Evolutionary conservation across 2,797 vertebrate genomes (phyloP), one percentile per base, ranked within the genome.

Genomic region (Phoebastria nigripes): DNA sequence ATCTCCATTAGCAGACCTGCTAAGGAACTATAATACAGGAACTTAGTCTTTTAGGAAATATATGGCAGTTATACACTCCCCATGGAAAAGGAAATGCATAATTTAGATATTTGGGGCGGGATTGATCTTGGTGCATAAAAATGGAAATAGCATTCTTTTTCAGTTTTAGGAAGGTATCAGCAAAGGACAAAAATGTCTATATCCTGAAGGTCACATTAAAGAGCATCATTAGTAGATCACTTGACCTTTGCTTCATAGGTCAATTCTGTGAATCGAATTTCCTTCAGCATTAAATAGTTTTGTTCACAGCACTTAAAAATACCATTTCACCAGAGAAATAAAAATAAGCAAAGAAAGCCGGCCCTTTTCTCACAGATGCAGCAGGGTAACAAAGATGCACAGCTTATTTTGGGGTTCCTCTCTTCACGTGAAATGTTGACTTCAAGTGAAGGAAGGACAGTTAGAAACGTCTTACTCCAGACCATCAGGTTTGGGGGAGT

Each of bases 1-100:
- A 31, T 31, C 37, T 41, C 61, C 28, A 10, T 49, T 16, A 55
- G 37, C 54, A 73, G 73, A 52, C 18, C 67, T 58, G n/a, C 15
- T 29, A 31, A 29, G 54, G 59, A 76, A 56, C 37, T 52, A 25
- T 7, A 21, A 58, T 3, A 4, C 28, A 41, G 66, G 42, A 61
- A 41, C 62, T 37, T 13, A 9, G 15, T 33, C 42, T 41, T 47
- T 21, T 16, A 63, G 54, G 33, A 17, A 39, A n/a, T 13, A 26
- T 0, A 8, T 3, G 16, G 31, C 20, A 61, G 65, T 14, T 52
- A 6, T 0, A 35, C 12, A 1, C 21, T 35, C 42, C 35, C 20
- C 25, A 2, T 5, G 25, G 35, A 31, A 49, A 55, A 31, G 35
- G 56, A 35, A 79, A 55, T 14, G 11, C 5, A 1, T 20, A 15